Percentiles rank a stretch among this genome's conserved stretches.
Evolutionary conservation across 2,113 vertebrate genomes (phyloP).

Genomic region (Cisticola juncidis): DNA sequence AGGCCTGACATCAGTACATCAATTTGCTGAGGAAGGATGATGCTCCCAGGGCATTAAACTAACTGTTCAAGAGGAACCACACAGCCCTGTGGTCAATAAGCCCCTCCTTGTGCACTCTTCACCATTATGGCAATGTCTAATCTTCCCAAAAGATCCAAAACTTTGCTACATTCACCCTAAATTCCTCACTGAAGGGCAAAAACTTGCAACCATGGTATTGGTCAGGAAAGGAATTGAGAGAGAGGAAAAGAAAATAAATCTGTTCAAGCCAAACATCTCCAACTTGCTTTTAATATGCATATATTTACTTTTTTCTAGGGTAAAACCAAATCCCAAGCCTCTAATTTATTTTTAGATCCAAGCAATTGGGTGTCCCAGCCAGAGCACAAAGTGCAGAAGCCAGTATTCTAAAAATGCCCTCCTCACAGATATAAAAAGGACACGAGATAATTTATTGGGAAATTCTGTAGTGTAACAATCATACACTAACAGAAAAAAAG

Average conservation of each 20-base stretch:
- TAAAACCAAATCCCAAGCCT: background rate
- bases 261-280: background rate
- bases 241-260: background rate
- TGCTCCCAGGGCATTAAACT: background rate
- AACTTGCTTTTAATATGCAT: background rate
- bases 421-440: slow-evolving; percentile 57
- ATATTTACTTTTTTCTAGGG: background rate
- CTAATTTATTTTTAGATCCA: slow-evolving; percentile 66
- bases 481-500: slow-evolving; percentile 22
- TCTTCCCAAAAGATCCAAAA: background rate
- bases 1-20: background rate
- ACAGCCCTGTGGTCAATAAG: background rate
- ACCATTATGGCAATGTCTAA: background rate
- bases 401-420: slow-evolving; percentile 59
- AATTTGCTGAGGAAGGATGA: background rate
- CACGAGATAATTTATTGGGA: slow-evolving; percentile 46
- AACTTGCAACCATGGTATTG: background rate
- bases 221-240: background rate
- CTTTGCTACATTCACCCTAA: background rate
- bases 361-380: slow-evolving; percentile 13
- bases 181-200: background rate
- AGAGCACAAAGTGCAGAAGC: background rate
- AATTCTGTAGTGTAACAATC: slow-evolving; percentile 49
- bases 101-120: background rate
- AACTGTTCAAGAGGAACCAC: background rate